Conservation (phyloP, 2,888 invertebrate genomes). For the Clanis bilineata region DNA sequence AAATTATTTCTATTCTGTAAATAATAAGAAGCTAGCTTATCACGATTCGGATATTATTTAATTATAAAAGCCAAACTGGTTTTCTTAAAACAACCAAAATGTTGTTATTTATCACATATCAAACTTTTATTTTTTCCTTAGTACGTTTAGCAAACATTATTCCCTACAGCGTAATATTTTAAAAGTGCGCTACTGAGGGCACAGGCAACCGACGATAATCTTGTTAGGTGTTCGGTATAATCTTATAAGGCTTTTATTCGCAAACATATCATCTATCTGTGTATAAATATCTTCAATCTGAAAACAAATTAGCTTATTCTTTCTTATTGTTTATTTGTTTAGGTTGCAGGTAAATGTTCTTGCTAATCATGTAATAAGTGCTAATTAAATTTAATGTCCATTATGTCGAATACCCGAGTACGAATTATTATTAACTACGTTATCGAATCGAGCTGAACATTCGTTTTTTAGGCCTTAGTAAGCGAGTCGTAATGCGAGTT, state of each 20-base stretch:
- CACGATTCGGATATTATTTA: no score
- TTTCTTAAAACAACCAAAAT: background rate
- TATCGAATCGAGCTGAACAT: no score
- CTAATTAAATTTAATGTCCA: background rate
- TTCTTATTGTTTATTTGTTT: background rate
- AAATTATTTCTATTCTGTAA: no score
- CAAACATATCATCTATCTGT: background rate
- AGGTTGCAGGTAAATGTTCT: background rate
- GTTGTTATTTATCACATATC: background rate
- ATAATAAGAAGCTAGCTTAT: no score
- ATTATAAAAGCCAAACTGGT: background rate
- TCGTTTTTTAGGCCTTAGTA: no score
- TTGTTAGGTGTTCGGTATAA: conserved; percentile 17
- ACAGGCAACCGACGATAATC: conserved; percentile 18
- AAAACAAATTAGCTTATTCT: background rate
- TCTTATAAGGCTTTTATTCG: conserved; percentile 11
- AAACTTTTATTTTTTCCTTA: background rate
- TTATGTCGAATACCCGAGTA: no score
- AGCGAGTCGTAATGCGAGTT: no score
- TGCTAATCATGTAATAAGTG: background rate
- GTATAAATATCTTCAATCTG: background rate
- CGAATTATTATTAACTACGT: no score
- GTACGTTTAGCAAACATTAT: background rate
- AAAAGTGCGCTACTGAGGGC: background rate
- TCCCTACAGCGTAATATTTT: background rate